A percentile compares a stretch with the other conserved stretches of the same genome.
Evolutionary conservation across 2,797 vertebrate species (phyloP).

Genomic region (Rhincodon typus): DNA sequence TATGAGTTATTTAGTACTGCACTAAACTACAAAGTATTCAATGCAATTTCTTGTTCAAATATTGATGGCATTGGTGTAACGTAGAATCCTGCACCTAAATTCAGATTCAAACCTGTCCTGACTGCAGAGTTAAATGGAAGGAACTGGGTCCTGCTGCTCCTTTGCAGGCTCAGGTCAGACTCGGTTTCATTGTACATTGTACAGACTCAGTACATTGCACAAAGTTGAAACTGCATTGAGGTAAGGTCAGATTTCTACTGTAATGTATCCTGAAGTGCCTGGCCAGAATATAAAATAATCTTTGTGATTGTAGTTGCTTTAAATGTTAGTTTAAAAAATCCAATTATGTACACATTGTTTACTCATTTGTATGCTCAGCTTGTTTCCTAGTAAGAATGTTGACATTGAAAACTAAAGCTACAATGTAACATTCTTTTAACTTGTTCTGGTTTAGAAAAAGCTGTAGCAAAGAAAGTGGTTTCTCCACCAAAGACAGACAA

Average conservation of each 20-base stretch:
- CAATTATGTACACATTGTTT: neutral
- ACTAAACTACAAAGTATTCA: neutral
- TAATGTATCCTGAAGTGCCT: neutral
- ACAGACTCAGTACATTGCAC: neutral
- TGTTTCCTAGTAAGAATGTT: neutral
- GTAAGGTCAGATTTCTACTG: neutral
- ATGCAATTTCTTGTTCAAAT: neutral
- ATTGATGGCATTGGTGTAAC: neutral
- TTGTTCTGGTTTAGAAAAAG: conserved; percentile 64
- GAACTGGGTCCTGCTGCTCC: neutral
- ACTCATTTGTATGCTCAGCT: neutral
- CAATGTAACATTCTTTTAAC: neutral
- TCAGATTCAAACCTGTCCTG: neutral
- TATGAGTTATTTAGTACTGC: neutral
- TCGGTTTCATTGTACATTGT: too few species aligned
- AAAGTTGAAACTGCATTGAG: neutral
- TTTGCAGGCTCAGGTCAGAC: too few species aligned
- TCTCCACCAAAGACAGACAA: conserved; percentile 59
- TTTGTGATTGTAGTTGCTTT: conserved; percentile 45
- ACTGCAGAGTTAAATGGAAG: neutral
- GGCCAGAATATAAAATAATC: neutral
- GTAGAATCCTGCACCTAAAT: neutral
- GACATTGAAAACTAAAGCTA: neutral
- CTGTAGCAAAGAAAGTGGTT: conserved; percentile 60
- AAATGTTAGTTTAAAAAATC: neutral